Conservation (phyloP, 2,113 vertebrate species). For the Eclectus roratus region DNA sequence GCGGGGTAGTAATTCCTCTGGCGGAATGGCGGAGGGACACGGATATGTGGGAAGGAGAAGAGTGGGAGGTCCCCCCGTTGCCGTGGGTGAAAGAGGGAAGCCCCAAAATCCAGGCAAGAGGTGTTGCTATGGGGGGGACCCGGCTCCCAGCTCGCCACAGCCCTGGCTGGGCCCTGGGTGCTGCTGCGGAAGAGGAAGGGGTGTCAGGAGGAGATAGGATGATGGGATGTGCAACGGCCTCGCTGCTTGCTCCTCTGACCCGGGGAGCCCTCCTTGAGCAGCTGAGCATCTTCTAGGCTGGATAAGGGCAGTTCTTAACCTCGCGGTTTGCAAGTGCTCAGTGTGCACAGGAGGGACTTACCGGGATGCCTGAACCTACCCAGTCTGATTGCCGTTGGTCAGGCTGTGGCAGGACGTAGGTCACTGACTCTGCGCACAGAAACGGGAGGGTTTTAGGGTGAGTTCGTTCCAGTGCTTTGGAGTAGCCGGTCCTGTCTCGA, state of each 20-base stretch:
- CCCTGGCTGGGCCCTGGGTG: background rate
- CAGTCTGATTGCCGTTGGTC: background rate
- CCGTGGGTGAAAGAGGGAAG: background rate
- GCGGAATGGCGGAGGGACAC: background rate
- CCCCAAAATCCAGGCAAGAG: background rate
- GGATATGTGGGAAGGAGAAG: rapidly evolving
- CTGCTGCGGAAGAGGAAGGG: background rate
- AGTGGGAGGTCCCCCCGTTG: background rate
- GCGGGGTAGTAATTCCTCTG: background rate
- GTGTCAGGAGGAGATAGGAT: background rate
- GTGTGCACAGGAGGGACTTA: background rate
- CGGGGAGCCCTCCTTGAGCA: background rate
- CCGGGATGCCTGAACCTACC: rapidly evolving
- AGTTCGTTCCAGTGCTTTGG: background rate
- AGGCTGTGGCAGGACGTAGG: rapidly evolving
- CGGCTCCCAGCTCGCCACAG: rapidly evolving
- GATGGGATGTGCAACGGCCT: rapidly evolving
- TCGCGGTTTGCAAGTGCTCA: rapidly evolving
- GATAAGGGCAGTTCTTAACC: background rate
- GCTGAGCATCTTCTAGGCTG: background rate
- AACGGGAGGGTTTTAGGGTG: background rate
- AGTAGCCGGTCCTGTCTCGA: background rate
- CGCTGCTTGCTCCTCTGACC: background rate
- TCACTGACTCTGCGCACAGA: rapidly evolving
- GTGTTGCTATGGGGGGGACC: rapidly evolving